Conservation (phyloP, 2,888 invertebrate genomes). For the Calliphora vomitoria region DNA sequence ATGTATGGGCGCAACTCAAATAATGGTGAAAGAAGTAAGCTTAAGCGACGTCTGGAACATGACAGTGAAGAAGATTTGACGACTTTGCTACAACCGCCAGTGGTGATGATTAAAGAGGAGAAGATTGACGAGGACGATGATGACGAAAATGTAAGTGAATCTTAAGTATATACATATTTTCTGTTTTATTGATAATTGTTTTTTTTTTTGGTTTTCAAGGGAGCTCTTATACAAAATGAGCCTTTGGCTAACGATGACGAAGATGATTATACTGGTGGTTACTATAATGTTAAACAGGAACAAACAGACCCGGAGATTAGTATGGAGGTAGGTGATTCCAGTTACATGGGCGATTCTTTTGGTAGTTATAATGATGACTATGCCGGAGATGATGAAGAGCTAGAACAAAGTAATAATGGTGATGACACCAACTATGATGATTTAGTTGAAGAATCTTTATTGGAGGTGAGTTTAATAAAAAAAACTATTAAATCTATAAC, state of each 20-base stretch:
- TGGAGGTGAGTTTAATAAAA: conserved; percentile 77
- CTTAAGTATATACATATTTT: neutral
- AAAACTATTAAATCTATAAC: neutral
- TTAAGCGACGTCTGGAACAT: conserved; percentile 60
- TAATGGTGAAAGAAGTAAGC: conserved; percentile 55
- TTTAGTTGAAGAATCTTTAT: conserved; percentile 81
- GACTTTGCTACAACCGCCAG: conserved; percentile 79
- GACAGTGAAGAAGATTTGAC: conserved; percentile 80
- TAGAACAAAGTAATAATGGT: conserved; percentile 72
- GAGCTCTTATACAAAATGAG: conserved; percentile 67
- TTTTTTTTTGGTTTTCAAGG: conserved; percentile 30
- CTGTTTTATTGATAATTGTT: neutral
- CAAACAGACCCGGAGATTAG: conserved; percentile 77
- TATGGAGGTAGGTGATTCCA: conserved; percentile 72
- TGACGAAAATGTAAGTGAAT: conserved; percentile 47
- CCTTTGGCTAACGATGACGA: conserved; percentile 68
- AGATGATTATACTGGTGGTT: conserved; percentile 63
- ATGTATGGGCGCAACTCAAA: conserved; percentile 27
- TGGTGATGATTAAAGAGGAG: conserved; percentile 79
- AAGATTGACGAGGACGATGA: conserved; percentile 69
- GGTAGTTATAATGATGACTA: conserved; percentile 74
- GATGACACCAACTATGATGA: conserved; percentile 80
- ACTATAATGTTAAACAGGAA: conserved; percentile 77
- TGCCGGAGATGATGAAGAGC: conserved; percentile 74
- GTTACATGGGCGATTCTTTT: conserved; percentile 67